Evolutionary conservation across 2,797 vertebrate species (phyloP), one percentile per base, ranked within the genome.

Genomic region (Presbytis comata): DNA sequence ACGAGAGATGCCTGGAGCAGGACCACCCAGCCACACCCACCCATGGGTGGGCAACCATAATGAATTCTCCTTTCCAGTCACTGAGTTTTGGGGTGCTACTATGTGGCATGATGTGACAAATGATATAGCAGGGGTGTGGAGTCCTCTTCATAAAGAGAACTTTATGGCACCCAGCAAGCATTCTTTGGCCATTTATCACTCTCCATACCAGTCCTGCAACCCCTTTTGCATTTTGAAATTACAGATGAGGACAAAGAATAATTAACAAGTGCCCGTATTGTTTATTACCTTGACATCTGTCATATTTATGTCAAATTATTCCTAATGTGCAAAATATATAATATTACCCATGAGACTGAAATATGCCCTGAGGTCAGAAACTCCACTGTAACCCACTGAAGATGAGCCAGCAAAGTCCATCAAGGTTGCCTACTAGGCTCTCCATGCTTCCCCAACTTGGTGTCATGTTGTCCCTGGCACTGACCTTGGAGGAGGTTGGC

Each of bases 151-250:
- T 26, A 41, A 46, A 72, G 26, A 81, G 33, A 67, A 82, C 39
- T 82, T 21, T 13, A 57, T 79, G 21, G 5, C 46, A 7, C 26
- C 26, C 72, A 46, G n/a, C 24, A 16, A 10, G 10, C 28, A 22
- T 13, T 3, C 21, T 6, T 26, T 11, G 36, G 26, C 74, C 74
- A n/a, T 41, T 82, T 4, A 70, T 57, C 4, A 30, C 26, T 57
- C 61, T 53, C 61, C 44, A 81, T 16, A 8, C 21, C 8, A 10
- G 30, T 5, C 41, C 89, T 39, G 44, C 50, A 61, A 19, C 3
- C 33, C 26, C 48, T 50, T 61, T 67, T 72, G n/a, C 75, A 41
- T 55, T 95, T 81, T 72, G 50, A 85, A 89, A 81, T n/a, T 16
- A 79, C 57, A 78, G 53, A 26, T 61, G 44, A 89, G 26, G 13